Evolutionary conservation across 2,888 invertebrate species (phyloP), one percentile per base, ranked within the genome.

Genomic region (Rugalucina vietnamica): DNA sequence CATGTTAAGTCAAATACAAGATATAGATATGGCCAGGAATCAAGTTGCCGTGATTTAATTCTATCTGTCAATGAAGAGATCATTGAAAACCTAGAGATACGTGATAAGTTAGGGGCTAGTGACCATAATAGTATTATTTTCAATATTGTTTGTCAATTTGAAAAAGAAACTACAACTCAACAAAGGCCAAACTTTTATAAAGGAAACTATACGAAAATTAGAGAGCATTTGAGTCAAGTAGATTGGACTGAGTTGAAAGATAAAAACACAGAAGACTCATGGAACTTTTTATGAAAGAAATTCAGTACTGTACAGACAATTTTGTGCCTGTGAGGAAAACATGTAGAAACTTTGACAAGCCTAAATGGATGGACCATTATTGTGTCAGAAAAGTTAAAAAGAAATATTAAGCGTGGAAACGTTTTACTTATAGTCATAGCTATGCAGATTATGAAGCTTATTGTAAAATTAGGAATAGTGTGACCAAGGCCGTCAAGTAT

Each of bases 351-450:
- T 24, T 27, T 34, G 14, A 54, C 1, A 76, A 76, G 24, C 76
- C 60, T 14, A 60, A 76, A 24, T 65, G 76, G 76, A 65, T 76
- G 65, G 76, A 65, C 37, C 34, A 65, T 43, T 65, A 39, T 65
- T 60, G 60, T 39, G 29, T 36, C 21, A 34, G 32, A 27, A 69
- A 77, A 37, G 74, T 74, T 2, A 80, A 80, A 49, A 80, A 80
- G 50, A 80, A 80, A 49, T 80, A 80, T 43, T 65, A 73, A 21
- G 80, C 80, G 32, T 80, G 80, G 80, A 80, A 80, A 50, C 74
- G 80, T 43, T 80, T 60, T 32, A 73, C 74, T 21, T 73, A n/a
- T 32, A 80, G 80, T 34, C 74, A 36, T 50, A 73, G 80, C 24
- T 80, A 69, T 39, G n/a, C 21, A 29, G 69, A 39, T 29, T 69